Base-by-base conservation (phyloP, 2,888 invertebrate genomes). In the Caenorhabditis virilis region DNA sequence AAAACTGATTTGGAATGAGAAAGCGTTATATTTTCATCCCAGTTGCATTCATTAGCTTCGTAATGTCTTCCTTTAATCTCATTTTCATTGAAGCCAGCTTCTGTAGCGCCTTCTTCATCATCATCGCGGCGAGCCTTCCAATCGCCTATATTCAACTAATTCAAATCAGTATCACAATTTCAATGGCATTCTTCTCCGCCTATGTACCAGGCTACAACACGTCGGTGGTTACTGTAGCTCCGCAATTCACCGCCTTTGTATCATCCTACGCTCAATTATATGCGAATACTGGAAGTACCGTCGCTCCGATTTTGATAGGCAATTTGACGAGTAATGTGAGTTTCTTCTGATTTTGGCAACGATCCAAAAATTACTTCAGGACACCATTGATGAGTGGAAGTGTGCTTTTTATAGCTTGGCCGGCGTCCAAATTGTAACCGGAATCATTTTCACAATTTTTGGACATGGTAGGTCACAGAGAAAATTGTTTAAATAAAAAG, bases 161-260 rank as follows among this genome's bases (percentile, higher is more conserved):
- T n/a, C 72, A 75, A 49, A 22, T 78, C 11, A 52, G 71, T 39
- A 67, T 80, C 22, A 65, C 61, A 9, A 47, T 73, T 2, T 72
- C 73, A 27, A 70, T 78, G 72, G 77, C 76, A 0, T 50, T 79
- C 26, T 71, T 77, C 43, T 64, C 72, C 18, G 79, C 72, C n/a
- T 80, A 76, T 45, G 79, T 79, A 6, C 76, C 78, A 22, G 80
- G 80, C 16, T 80, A 80, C 65, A 78, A 78, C 50, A 80, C 80
- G 6, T 66, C 67, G 23, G 68, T 80, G 45, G 80, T 80, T 2
- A 66, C 72, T 18, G 74, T 79, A 16, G 76, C 79, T 4, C 80
- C 80, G 5, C 62, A 70, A 64, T 80, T 75, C 69, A 80, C 80
- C n/a, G 77, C 80, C 9, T 72, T 75, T 20, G 68, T 80, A 26